A percentile compares a stretch with the other conserved stretches of the same genome.
These are phyloP conservation scores for Thalpophila matura DNA, from an alignment of 2,888 invertebrate species.

Conservation along the genomic window DNA sequence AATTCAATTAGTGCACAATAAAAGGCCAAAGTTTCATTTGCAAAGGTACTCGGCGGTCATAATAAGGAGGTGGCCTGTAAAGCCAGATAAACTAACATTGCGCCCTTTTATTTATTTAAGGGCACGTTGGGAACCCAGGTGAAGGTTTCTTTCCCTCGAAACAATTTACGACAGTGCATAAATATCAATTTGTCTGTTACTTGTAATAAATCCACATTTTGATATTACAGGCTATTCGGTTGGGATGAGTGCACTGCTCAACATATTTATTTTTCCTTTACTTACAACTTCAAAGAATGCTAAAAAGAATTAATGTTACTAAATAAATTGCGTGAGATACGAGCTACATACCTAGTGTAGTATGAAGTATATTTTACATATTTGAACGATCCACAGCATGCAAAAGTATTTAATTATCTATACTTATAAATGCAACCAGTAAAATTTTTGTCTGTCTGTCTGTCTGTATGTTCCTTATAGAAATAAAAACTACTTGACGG, in stretches of 20 bases:
- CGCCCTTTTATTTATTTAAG: conserved; percentile 63
- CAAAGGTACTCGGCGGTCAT: conserved; percentile 15
- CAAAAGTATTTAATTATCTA: no score
- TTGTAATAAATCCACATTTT: conserved; percentile 80
- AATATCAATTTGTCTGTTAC: conserved; percentile 77
- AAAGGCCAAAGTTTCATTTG: conserved; percentile 3
- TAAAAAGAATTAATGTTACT: no score
- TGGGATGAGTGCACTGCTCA: conserved; percentile 53
- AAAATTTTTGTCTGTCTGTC: no score
- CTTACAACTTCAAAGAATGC: no score
- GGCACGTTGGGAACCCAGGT: conserved; percentile 61
- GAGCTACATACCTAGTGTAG: no score
- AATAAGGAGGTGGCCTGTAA: conserved; percentile 41
- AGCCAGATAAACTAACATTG: conserved; percentile 61
- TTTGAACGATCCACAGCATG: no score
- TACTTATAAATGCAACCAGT: no score
- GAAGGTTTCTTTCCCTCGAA: conserved; percentile 65
- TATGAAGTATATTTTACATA: no score
- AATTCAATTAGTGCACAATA: conserved; percentile 29
- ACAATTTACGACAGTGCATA: conserved; percentile 77
- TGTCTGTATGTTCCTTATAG: no score
- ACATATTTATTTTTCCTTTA: conserved; percentile 24
- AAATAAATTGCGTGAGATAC: no score
- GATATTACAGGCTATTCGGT: conserved; percentile 55
- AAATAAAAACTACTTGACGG: no score